A percentile compares a stretch with the other conserved stretches of the same genome.
phyloP scores from a whole-genome alignment of 2,113 vertebrate species.

The Parus major region DNA sequence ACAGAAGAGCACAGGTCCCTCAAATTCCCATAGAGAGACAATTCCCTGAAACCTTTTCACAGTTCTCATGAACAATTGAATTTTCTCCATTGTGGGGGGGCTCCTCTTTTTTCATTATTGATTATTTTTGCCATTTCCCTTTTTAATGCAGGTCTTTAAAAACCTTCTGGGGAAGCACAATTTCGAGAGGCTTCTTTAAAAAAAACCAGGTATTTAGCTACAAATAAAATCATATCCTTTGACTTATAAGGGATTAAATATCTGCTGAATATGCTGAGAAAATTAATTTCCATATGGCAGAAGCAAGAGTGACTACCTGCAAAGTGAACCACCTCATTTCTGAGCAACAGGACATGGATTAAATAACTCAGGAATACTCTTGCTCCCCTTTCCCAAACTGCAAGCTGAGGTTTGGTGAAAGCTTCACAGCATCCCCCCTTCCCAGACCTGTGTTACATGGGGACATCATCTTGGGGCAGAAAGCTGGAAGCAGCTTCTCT shows the following conservation, averaged over 20 bases:
- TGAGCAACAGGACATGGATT: not conserved
- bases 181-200: not conserved
- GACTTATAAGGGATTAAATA: not conserved
- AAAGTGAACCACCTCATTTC: not conserved
- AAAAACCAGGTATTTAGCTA: not conserved
- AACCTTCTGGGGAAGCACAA: not conserved
- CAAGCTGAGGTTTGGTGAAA: not conserved
- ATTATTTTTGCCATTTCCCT: not conserved
- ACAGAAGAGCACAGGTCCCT: not conserved
- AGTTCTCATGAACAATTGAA: not conserved
- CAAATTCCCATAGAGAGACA: not conserved
- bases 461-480: not conserved
- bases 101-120: not conserved
- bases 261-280: not conserved
- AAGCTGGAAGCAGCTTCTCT: not conserved
- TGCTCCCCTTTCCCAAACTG: rapidly evolving
- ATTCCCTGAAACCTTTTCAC: not conserved
- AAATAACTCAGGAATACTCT: not conserved
- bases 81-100: rapidly evolving
- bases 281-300: not conserved
- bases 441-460: not conserved
- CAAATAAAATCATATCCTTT: not conserved
- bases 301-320: not conserved
- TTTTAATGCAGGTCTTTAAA: not conserved
- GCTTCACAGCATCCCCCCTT: not conserved